Conservation (phyloP, 2,888 invertebrate genomes). For the Melinaea marsaeus region DNA sequence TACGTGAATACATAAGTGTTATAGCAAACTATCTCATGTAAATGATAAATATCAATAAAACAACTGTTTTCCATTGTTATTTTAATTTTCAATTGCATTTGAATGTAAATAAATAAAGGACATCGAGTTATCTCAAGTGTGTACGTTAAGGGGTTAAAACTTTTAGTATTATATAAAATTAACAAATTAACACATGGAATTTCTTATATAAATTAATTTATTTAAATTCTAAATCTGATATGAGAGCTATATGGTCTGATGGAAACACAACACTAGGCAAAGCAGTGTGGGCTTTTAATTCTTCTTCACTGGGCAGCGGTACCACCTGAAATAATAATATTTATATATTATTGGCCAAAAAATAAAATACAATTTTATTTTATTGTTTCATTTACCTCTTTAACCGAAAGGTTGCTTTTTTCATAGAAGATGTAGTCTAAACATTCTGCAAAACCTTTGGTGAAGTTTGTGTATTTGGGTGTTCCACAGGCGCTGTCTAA, state of each 20-base stretch:
- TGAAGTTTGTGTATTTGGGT: conserved; percentile 91
- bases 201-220: conserved; percentile 18
- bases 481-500: conserved; percentile 90
- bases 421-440: conserved; percentile 96
- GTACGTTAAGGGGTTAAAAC: too few relatives aligned
- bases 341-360: not conserved
- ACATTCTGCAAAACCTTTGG: conserved; percentile 88
- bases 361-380: not conserved
- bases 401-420: conserved; percentile 77
- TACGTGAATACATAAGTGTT: too few relatives aligned
- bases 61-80: too few relatives aligned
- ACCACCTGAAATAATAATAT: conserved; percentile 77
- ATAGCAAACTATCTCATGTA: too few relatives aligned
- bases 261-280: conserved; percentile 94
- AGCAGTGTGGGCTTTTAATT: conserved; percentile 84
- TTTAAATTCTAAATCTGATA: conserved; percentile 84
- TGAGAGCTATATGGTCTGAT: conserved; percentile 94
- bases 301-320: conserved; percentile 88
- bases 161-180: too few relatives aligned
- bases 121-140: too few relatives aligned
- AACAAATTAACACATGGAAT: too few relatives aligned
- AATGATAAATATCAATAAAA: too few relatives aligned
- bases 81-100: too few relatives aligned
- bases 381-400: conserved; percentile 70
- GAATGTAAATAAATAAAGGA: too few relatives aligned